Evolutionary conservation across 2,797 vertebrate genomes (phyloP).

Genomic region (Aplochiton taeniatus): DNA sequence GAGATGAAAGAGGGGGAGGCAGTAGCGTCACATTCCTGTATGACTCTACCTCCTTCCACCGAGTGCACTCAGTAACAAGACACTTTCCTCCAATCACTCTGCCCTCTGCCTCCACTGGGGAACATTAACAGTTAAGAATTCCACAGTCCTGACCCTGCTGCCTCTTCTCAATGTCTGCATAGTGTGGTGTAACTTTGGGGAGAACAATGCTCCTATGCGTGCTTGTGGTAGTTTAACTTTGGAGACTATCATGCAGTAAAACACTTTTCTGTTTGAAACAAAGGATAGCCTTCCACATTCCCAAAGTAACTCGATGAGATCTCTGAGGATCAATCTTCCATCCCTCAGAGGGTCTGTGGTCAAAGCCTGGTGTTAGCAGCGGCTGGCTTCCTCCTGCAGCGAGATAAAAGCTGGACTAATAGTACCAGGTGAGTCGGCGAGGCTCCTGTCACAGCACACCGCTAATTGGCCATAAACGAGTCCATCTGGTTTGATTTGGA

Average conservation of each 20-base stretch:
- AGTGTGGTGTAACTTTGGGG: neutral
- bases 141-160: neutral
- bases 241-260: no score
- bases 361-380: conserved; percentile 30
- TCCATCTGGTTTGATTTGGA: conserved; percentile 78
- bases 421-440: conserved; percentile 67
- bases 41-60: conserved; percentile 33
- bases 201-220: no score
- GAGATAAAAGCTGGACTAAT: conserved; percentile 63
- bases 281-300: conserved; percentile 18
- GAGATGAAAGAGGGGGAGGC: conserved; percentile 26
- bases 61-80: conserved; percentile 54
- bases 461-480: conserved; percentile 79
- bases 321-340: conserved; percentile 28
- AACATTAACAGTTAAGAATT: conserved; percentile 17
- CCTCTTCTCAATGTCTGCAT: neutral
- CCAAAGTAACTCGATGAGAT: conserved; percentile 14
- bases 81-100: conserved; percentile 39
- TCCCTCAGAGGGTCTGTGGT: conserved; percentile 37
- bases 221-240: no score
- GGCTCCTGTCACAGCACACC: conserved; percentile 59
- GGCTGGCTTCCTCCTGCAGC: conserved; percentile 38
- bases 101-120: conserved; percentile 29
- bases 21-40: conserved; percentile 60
- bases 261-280: no score